A percentile compares a stretch with the other conserved stretches of the same genome.
Evolutionary conservation across 92 coral and sea anemone species (phyloP).

Genomic region (Scolanthus callimorphus): DNA sequence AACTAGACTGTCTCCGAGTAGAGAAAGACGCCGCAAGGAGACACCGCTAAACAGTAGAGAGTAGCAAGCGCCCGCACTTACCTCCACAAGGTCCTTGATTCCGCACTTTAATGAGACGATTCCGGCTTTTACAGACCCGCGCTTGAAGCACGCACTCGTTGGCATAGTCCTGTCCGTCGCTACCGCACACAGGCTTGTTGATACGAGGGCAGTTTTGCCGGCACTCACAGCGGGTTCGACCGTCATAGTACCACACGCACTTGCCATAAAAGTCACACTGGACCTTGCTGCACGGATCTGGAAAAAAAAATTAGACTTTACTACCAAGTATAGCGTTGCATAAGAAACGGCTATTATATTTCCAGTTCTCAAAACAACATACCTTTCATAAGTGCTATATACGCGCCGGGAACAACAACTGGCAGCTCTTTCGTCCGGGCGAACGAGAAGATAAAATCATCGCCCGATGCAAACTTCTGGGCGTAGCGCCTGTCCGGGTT

Average conservation of each 20-base stretch:
- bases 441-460: slow-evolving; percentile 61
- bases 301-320: too few relatives aligned
- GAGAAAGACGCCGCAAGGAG: too few relatives aligned
- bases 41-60: too few relatives aligned
- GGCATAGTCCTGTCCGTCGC: slow-evolving; percentile 74
- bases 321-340: too few relatives aligned
- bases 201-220: slow-evolving; percentile 60
- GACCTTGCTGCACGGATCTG: slow-evolving; percentile 86
- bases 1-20: too few relatives aligned
- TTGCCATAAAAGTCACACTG: slow-evolving; percentile 70
- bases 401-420: slow-evolving; percentile 64
- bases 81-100: slow-evolving; percentile 84
- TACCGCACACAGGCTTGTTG: slow-evolving; percentile 89
- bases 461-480: slow-evolving; percentile 55
- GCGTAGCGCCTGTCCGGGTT: slow-evolving; percentile 46
- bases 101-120: slow-evolving; percentile 45
- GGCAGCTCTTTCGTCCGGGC: slow-evolving; percentile 45
- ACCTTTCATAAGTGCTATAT: slow-evolving; percentile 74
- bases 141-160: slow-evolving; percentile 81
- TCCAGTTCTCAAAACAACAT: too few relatives aligned
- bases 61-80: too few relatives aligned
- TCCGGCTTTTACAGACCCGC: slow-evolving; percentile 64
- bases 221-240: slow-evolving; percentile 74
- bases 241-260: slow-evolving; percentile 82
- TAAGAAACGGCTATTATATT: too few relatives aligned